A percentile compares a stretch with the other conserved stretches of the same genome.
Conservation (phyloP, 2,113 vertebrate genomes). For the Lates calcarifer region DNA sequence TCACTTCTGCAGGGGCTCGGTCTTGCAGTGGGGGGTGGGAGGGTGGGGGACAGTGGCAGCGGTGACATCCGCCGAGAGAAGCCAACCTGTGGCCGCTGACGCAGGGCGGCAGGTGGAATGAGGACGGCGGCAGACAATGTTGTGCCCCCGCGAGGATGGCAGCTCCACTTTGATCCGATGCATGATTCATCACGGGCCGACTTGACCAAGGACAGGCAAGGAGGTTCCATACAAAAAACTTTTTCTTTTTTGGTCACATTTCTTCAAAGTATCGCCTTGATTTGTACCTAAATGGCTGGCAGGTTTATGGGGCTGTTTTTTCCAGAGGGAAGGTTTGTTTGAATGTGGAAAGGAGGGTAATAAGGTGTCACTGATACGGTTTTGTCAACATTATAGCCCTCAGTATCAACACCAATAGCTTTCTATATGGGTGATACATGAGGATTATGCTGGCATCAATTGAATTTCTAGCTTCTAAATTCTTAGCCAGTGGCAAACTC, state of each 20-base stretch:
- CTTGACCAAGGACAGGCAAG: constrained; percentile 76
- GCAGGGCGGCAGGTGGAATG: constrained; percentile 71
- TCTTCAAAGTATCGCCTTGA: constrained; percentile 17
- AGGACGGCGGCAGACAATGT: constrained; percentile 36
- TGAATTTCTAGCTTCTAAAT: background rate
- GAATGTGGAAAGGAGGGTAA: background rate
- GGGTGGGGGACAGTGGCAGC: constrained; percentile 40
- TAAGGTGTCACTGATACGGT: constrained; percentile 15
- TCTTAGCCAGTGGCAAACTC: background rate
- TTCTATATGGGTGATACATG: background rate
- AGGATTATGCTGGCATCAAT: background rate
- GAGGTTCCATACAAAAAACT: constrained; percentile 42
- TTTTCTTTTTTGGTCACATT: constrained; percentile 45
- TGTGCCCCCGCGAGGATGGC: constrained; percentile 62
- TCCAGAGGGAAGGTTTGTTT: constrained; percentile 1
- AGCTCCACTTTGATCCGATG: constrained; percentile 75
- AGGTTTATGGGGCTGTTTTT: constrained; percentile 11
- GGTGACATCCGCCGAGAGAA: constrained; percentile 58
- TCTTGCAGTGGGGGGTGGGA: too few relatives aligned
- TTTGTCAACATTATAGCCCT: constrained; percentile 13
- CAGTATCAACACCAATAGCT: background rate
- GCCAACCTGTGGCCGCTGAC: constrained; percentile 60
- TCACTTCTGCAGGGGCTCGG: constrained; percentile 57
- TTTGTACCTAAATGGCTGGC: constrained; percentile 21
- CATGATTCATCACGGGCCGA: constrained; percentile 80